These are phyloP conservation scores for Melanotaenia duboulayi DNA, from an alignment of 2,113 vertebrate species.

Conservation along the genomic window DNA sequence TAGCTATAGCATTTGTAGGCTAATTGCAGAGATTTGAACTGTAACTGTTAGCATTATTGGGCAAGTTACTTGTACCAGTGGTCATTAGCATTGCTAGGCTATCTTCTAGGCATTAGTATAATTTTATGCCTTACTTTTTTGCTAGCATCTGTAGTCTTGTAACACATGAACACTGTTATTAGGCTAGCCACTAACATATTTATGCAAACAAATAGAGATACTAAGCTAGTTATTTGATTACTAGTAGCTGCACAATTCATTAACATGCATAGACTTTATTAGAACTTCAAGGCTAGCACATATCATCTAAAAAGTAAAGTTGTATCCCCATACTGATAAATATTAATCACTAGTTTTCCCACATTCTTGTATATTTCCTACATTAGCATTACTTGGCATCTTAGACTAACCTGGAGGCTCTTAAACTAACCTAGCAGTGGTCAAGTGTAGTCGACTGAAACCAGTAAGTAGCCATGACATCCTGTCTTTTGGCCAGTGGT, in stretches of 20 bases:
- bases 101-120: no score
- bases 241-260: neutral
- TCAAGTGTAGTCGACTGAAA: no score
- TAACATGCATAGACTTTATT: neutral
- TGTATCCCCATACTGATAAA: neutral
- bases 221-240: neutral
- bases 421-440: no score
- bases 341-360: neutral
- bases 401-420: no score
- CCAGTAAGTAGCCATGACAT: neutral
- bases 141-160: no score
- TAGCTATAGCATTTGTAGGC: neutral
- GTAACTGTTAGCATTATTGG: neutral
- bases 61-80: no score
- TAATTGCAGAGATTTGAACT: neutral
- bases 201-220: no score
- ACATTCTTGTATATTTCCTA: no score
- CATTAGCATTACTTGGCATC: neutral
- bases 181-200: neutral
- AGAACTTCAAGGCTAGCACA: neutral
- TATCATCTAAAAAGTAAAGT: neutral
- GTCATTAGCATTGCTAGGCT: neutral
- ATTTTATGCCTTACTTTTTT: no score
- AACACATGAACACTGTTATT: neutral
- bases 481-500: neutral